Evolutionary conservation across 2,797 vertebrate genomes (phyloP).

Genomic region (Apogon hyalosoma): DNA sequence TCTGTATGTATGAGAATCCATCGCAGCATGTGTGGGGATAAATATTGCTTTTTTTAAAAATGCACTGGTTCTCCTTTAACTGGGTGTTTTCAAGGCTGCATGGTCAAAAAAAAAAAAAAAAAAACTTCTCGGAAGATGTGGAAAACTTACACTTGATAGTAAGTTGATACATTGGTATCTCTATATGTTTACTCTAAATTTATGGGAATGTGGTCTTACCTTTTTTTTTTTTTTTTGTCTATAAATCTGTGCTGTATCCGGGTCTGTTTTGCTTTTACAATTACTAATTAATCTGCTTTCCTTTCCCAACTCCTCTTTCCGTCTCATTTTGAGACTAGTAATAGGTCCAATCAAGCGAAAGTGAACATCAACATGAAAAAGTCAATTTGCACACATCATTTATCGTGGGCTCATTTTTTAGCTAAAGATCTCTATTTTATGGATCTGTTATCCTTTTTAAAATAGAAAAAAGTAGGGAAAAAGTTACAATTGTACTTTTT

Average conservation of each 20-base stretch:
- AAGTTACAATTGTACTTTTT: too few relatives aligned
- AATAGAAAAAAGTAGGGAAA: too few relatives aligned
- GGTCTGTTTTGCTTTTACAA: too few relatives aligned
- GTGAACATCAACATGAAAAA: too few relatives aligned
- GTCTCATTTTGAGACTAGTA: constrained; percentile 3
- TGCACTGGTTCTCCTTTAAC: constrained; percentile 1
- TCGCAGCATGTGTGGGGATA: background rate
- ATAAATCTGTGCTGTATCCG: too few relatives aligned
- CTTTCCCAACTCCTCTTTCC: background rate
- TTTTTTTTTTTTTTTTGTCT: too few relatives aligned
- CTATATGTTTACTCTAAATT: too few relatives aligned
- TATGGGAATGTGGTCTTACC: too few relatives aligned
- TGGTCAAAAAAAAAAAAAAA: constrained; percentile 4
- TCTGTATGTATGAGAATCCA: background rate
- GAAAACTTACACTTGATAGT: background rate
- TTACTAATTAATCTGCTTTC: constrained; percentile 17
- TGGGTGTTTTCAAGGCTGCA: background rate
- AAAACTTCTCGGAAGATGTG: background rate
- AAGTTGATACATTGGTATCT: background rate
- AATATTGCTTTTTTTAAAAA: background rate
- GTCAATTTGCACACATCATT: too few relatives aligned
- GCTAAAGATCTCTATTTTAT: too few relatives aligned
- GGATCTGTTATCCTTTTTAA: too few relatives aligned
- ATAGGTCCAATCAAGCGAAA: background rate
- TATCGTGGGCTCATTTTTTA: too few relatives aligned